Conservation (phyloP, 92 coral and sea anemone genomes). For the Zoanthus solanderi region DNA sequence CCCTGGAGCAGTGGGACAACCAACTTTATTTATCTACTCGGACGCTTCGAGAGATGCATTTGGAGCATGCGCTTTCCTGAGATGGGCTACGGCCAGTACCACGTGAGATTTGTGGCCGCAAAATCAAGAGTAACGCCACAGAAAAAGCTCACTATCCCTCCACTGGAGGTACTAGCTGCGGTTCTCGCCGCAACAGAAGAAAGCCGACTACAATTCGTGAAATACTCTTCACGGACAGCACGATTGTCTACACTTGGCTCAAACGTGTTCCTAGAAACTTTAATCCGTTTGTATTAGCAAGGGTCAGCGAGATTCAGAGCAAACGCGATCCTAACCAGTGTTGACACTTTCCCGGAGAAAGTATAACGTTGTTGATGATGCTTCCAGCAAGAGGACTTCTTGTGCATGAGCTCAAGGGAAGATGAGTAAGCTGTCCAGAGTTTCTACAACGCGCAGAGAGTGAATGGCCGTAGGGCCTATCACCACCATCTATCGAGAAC, state of each 20-base stretch:
- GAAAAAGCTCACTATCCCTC: constrained; percentile 53
- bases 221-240: constrained; percentile 63
- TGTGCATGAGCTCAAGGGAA: constrained; percentile 37
- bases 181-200: constrained; percentile 53
- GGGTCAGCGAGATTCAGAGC: constrained; percentile 72
- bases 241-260: constrained; percentile 62
- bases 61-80: constrained; percentile 50
- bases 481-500: neutral
- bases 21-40: no score
- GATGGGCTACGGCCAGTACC: constrained; percentile 42
- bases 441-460: constrained; percentile 52
- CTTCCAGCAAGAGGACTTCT: constrained; percentile 58
- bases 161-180: constrained; percentile 62
- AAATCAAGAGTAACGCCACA: constrained; percentile 62
- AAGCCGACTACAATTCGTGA: constrained; percentile 43
- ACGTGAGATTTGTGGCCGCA: constrained; percentile 58
- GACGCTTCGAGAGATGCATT: no score
- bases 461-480: constrained; percentile 53
- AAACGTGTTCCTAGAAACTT: constrained; percentile 49
- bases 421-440: constrained; percentile 65
- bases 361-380: constrained; percentile 67
- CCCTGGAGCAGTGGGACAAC: neutral
- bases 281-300: constrained; percentile 63
- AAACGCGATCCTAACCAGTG: constrained; percentile 67
- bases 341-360: constrained; percentile 66